Conservation (phyloP, 2,888 invertebrate species). For the Drosophila maculinotata region DNA sequence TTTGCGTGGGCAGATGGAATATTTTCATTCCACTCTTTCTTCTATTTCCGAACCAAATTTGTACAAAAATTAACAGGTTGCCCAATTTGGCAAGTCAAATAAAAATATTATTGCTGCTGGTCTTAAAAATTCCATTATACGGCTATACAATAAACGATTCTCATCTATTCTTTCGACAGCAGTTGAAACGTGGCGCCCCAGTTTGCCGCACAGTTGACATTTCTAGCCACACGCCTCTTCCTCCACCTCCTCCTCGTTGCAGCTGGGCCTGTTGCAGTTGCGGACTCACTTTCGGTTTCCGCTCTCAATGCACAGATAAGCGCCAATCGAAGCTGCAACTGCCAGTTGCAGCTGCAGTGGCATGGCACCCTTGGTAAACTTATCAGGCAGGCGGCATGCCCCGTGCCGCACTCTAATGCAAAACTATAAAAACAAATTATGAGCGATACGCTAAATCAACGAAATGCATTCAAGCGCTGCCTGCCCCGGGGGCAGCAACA, state of each 20-base stretch:
- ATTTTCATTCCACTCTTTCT: slow-evolving; percentile 51
- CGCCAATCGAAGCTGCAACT: slow-evolving; percentile 32
- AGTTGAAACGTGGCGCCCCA: slow-evolving; percentile 46
- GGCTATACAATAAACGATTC: slow-evolving; percentile 8
- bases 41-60: slow-evolving; percentile 61
- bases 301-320: slow-evolving; percentile 37
- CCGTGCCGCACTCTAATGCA: slow-evolving; percentile 70
- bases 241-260: background rate
- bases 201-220: slow-evolving; percentile 47
- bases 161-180: slow-evolving; percentile 14
- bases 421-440: slow-evolving; percentile 82
- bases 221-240: slow-evolving; percentile 18
- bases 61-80: slow-evolving; percentile 60
- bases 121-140: slow-evolving; percentile 47
- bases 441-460: slow-evolving; percentile 82
- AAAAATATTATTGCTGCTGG: slow-evolving; percentile 41
- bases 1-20: slow-evolving; percentile 62
- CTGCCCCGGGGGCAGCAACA: slow-evolving; percentile 15
- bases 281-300: slow-evolving; percentile 51
- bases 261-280: slow-evolving; percentile 6
- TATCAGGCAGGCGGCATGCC: slow-evolving; percentile 49
- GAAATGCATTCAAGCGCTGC: slow-evolving; percentile 63
- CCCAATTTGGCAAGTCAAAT: slow-evolving; percentile 51
- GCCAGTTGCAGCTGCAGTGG: slow-evolving; percentile 16
- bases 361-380: slow-evolving; percentile 8